A percentile compares a stretch with the other conserved stretches of the same genome.
These are phyloP conservation scores for Craseonycteris thonglongyai DNA, from an alignment of 2,113 vertebrate species.

Conservation along the genomic window DNA sequence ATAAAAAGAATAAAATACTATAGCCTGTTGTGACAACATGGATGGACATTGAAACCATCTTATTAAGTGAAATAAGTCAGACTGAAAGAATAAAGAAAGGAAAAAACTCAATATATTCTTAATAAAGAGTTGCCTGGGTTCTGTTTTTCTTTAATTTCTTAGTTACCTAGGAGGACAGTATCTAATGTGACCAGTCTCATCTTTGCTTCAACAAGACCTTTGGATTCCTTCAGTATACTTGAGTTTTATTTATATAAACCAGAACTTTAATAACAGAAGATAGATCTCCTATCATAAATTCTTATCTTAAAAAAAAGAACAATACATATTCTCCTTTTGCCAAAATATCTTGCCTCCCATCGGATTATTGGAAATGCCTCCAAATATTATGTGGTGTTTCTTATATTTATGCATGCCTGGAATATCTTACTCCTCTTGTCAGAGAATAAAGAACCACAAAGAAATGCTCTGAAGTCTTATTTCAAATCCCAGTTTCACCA, in stretches of 20 bases:
- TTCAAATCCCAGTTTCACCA: background rate
- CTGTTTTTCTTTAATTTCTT: constrained; percentile 15
- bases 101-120: too few relatives aligned
- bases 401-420: background rate
- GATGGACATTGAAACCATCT: too few relatives aligned
- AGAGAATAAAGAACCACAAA: background rate
- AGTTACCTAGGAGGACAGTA: background rate
- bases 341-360: background rate
- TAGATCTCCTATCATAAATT: background rate
- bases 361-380: background rate
- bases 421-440: background rate
- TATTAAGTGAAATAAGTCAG: too few relatives aligned
- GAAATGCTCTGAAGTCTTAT: background rate
- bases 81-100: too few relatives aligned
- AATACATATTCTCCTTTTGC: background rate
- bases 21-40: too few relatives aligned
- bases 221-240: background rate
- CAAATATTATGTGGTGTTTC: background rate
- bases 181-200: background rate
- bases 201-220: background rate
- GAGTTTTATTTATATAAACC: constrained; percentile 36
- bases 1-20: too few relatives aligned
- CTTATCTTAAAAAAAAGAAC: background rate
- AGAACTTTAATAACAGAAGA: background rate
- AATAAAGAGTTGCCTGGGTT: background rate